Percentiles rank a stretch among this genome's conserved stretches.
phyloP scores from a whole-genome alignment of 37 sponge, comb jelly and placozoan species.

The Geodia barretti region DNA sequence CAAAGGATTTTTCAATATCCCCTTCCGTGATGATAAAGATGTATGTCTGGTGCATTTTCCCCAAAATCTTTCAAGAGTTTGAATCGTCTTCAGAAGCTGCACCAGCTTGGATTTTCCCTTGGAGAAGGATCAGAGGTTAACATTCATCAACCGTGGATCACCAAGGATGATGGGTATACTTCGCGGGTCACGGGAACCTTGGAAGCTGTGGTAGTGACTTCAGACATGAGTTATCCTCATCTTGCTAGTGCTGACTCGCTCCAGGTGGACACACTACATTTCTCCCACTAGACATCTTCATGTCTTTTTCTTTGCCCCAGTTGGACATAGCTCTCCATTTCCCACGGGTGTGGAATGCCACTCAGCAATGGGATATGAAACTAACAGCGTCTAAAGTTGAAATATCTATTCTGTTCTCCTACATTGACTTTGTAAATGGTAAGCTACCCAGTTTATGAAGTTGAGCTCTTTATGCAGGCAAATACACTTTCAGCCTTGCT shows the following conservation, averaged over 20 bases:
- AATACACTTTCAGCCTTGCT: conserved; percentile 42
- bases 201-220: background rate
- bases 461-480: background rate
- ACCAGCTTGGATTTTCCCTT: conserved; percentile 5
- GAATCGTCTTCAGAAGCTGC: background rate
- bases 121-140: conserved; percentile 4
- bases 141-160: conserved; percentile 60
- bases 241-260: conserved; percentile 28
- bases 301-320: background rate
- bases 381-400: conserved; percentile 32
- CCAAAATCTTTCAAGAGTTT: no score
- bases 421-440: conserved; percentile 84
- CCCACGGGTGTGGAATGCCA: conserved; percentile 79
- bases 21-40: conserved; percentile 26
- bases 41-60: background rate
- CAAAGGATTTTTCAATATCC: conserved; percentile 8
- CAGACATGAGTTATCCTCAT: conserved; percentile 32
- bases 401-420: conserved; percentile 66
- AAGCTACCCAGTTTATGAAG: background rate
- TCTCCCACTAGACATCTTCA: background rate
- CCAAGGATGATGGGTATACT: conserved; percentile 38
- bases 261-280: background rate
- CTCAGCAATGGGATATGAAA: conserved; percentile 80
- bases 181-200: conserved; percentile 37
- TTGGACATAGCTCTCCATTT: conserved; percentile 51